Percentiles rank a stretch among this genome's conserved stretches.
Conservation (phyloP, 2,888 invertebrate genomes). For the Arenicola marina region DNA sequence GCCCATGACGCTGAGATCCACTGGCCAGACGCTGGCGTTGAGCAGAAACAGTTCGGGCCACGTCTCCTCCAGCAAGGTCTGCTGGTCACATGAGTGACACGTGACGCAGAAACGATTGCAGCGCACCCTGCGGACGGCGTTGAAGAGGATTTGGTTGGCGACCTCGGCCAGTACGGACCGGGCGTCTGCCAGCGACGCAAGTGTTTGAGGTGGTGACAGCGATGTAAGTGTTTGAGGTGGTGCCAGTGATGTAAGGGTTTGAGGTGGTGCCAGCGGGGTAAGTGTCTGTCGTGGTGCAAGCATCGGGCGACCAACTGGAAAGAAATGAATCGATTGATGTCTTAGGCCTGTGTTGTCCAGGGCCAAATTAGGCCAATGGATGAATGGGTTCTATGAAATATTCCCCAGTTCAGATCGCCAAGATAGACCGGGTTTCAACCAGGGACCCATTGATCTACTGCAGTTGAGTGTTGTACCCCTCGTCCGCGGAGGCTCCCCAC, state of each 20-base stretch:
- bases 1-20: conserved; percentile 37
- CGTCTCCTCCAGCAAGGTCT: conserved; percentile 42
- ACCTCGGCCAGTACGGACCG: conserved; percentile 28
- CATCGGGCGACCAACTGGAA: not conserved
- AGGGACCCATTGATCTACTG: too few species aligned
- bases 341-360: too few species aligned
- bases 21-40: conserved; percentile 53
- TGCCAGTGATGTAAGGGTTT: not conserved
- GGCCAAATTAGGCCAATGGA: too few species aligned
- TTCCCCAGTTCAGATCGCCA: too few species aligned
- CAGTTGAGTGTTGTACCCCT: too few species aligned
- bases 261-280: not conserved
- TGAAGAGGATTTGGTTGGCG: conserved; percentile 1
- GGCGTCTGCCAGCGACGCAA: not conserved
- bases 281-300: not conserved
- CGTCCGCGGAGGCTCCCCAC: too few species aligned
- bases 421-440: too few species aligned
- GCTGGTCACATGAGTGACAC: not conserved
- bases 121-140: conserved; percentile 2
- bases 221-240: too few species aligned
- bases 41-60: conserved; percentile 52
- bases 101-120: not conserved
- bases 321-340: too few species aligned
- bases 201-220: too few species aligned
- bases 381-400: too few species aligned